Conservation (phyloP, 2,797 vertebrate species). For the Balearica regulorum region DNA sequence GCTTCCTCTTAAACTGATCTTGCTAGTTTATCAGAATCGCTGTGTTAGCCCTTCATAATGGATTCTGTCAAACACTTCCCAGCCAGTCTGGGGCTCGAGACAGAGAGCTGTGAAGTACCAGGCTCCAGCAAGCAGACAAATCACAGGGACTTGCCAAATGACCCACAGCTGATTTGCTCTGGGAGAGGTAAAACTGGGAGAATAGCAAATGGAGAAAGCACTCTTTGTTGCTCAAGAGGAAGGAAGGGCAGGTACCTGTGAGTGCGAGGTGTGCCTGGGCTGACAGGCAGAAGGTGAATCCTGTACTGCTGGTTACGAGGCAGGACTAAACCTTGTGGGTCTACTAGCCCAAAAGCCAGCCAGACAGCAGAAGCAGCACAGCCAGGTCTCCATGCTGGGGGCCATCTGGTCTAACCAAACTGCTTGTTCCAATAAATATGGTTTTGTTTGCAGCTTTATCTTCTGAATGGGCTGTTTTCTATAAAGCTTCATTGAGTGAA, state of each 20-base stretch:
- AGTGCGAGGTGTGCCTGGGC: neutral
- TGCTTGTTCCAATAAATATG: neutral
- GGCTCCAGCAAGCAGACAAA: neutral
- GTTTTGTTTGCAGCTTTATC: neutral
- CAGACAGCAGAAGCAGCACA: neutral
- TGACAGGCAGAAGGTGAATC: neutral
- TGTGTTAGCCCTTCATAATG: neutral
- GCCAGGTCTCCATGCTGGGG: neutral
- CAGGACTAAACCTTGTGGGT: neutral
- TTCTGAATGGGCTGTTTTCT: neutral
- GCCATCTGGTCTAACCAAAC: neutral
- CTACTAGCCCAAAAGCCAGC: neutral
- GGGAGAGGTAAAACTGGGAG: neutral
- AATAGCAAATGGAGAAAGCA: neutral
- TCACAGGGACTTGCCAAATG: neutral
- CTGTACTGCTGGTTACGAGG: neutral
- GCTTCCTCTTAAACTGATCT: neutral
- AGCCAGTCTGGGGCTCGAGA: neutral
- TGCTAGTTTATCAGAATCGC: neutral
- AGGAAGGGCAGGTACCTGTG: neutral
- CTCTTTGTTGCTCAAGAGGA: neutral
- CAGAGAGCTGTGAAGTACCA: neutral
- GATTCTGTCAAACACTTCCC: neutral
- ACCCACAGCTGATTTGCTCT: neutral
- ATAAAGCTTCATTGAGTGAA: neutral